phyloP scores from a whole-genome alignment of 2,888 invertebrate genomes.

The Tanypteryx hageni region DNA sequence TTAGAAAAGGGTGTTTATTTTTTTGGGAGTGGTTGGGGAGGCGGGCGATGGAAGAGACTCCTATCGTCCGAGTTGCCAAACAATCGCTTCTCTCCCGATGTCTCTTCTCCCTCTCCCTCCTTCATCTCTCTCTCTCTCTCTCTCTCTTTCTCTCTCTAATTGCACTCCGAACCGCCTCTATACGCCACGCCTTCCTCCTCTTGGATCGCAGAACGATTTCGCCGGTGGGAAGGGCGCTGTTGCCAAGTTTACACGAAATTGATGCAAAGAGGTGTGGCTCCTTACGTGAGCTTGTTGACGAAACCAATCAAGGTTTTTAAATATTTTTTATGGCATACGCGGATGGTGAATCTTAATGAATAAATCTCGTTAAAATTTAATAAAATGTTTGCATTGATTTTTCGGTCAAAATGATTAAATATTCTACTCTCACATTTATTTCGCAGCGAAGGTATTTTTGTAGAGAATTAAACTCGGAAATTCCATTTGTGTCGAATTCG shows the following conservation, averaged over 20 bases:
- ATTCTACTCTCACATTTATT: no score
- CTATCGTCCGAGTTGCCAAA: conserved; percentile 3
- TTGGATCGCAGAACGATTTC: neutral
- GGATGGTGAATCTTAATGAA: neutral
- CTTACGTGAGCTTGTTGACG: neutral
- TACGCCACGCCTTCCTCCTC: conserved; percentile 9
- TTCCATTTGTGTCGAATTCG: no score
- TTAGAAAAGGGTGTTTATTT: neutral
- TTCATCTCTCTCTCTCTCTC: neutral
- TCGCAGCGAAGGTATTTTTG: no score
- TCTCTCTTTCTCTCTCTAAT: conserved; percentile 12
- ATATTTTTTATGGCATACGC: neutral
- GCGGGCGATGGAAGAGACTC: neutral
- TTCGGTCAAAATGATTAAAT: no score
- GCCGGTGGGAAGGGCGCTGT: neutral
- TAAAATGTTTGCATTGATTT: neutral
- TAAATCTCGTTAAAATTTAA: neutral
- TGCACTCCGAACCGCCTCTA: conserved; percentile 3
- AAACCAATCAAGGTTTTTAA: neutral
- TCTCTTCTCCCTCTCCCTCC: neutral
- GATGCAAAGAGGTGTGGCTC: conserved; percentile 18
- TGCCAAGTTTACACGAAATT: neutral
- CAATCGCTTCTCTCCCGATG: neutral
- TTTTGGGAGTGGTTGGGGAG: neutral
- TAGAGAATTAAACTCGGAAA: no score